Evolutionary conservation across 2,888 invertebrate genomes (phyloP).

Genomic region (Proisotoma minuta): DNA sequence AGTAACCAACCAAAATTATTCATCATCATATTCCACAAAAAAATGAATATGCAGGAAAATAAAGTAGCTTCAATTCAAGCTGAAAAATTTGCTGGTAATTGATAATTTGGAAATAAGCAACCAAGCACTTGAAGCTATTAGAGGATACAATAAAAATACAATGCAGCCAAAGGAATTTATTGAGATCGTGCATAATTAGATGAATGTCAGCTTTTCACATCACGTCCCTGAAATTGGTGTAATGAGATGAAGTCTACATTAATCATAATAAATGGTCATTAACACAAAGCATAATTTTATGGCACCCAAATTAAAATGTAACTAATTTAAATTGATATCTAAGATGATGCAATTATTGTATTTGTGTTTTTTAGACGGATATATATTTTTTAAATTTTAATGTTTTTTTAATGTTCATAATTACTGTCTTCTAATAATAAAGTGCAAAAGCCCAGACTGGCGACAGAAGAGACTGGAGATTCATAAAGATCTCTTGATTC

Average conservation of each 20-base stretch:
- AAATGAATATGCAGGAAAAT: constrained; percentile 2
- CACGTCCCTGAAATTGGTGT: too few relatives aligned
- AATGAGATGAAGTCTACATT: too few relatives aligned
- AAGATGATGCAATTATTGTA: neutral
- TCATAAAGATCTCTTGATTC: too few relatives aligned
- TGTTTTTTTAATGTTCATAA: too few relatives aligned
- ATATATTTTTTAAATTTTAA: too few relatives aligned
- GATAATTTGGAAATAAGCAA: neutral
- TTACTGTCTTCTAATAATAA: too few relatives aligned
- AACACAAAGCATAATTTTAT: neutral
- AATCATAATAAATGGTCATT: too few relatives aligned
- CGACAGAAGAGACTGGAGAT: too few relatives aligned
- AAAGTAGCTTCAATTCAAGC: too few relatives aligned
- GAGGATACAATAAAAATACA: neutral
- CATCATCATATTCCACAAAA: too few relatives aligned
- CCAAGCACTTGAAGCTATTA: neutral
- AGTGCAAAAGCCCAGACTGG: too few relatives aligned
- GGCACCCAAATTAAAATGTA: neutral
- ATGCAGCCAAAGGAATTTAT: neutral
- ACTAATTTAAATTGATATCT: neutral
- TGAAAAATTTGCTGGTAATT: constrained; percentile 2
- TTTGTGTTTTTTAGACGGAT: neutral
- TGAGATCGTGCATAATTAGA: constrained; percentile 14
- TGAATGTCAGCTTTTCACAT: constrained; percentile 8
- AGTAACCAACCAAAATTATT: neutral